These are phyloP conservation scores for Schizaphis graminum DNA, from an alignment of 2,888 invertebrate species.

Conservation along the genomic window DNA sequence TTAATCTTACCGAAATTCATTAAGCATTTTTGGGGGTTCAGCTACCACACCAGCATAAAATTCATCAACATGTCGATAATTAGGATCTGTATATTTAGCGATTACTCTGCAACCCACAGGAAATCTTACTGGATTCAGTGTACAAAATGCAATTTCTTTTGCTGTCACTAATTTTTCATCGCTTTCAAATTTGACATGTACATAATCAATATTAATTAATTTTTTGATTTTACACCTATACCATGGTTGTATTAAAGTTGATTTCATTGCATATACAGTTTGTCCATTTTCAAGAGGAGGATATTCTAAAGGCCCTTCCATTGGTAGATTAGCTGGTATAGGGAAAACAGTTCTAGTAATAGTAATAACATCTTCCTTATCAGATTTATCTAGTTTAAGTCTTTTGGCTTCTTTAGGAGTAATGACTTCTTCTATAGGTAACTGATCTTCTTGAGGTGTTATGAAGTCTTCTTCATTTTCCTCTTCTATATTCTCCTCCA, in stretches of 20 bases:
- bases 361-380: not conserved
- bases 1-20: constrained; percentile 78
- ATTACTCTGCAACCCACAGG: constrained; percentile 89
- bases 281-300: constrained; percentile 73
- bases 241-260: constrained; percentile 78
- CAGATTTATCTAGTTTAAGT: not conserved
- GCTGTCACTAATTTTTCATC: constrained; percentile 27
- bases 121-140: constrained; percentile 78
- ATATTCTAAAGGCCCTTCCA: constrained; percentile 73
- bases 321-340: constrained; percentile 73
- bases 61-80: constrained; percentile 71
- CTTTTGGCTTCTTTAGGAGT: not conserved
- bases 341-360: not conserved
- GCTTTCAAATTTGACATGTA: constrained; percentile 30
- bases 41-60: constrained; percentile 87
- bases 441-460: not conserved
- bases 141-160: constrained; percentile 81
- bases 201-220: constrained; percentile 69
- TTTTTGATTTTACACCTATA: constrained; percentile 75
- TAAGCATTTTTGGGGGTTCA: constrained; percentile 83
- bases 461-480: too few species aligned
- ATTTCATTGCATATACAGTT: constrained; percentile 77
- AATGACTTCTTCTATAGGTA: not conserved
- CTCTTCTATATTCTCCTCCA: too few species aligned
- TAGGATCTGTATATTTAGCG: constrained; percentile 81